Evolutionary conservation across 2,888 invertebrate genomes (phyloP), one percentile per base, ranked within the genome.

Genomic region (Brachylomia viminalis): DNA sequence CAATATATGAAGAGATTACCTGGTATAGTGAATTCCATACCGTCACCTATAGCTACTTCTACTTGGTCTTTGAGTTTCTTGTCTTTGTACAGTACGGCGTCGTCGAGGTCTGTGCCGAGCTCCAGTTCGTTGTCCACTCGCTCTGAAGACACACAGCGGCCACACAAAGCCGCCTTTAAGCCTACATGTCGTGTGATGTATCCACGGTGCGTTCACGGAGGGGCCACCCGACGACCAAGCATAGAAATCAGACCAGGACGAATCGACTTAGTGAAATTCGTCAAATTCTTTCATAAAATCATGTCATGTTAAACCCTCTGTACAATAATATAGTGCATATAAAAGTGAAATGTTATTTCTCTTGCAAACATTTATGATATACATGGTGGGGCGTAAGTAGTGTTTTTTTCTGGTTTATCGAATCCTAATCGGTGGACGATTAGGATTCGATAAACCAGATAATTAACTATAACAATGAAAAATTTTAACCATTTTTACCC

Each of bases 1-100:
- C 27, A 71, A 33, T 27, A 74, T 59, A 49, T 71, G 45, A 54
- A 42, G 8, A 56, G 30, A 62, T 89, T 97, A 97, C 98, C 98
- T 95, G 98, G 98, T 96, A 99, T 98, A 71, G 98, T 98, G 92
- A 99, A 98, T 95, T 99, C 99, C 98, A 99, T 98, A 87, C 98
- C 98, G 93, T 98, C 98, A 67, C 98, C 98, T 91, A 99, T 98
- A 82, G 98, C 98, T 85, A 99, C 98, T 97, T 99, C 99, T 87
- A 98, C 97, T 95, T 98, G 98, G 92, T 98, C 98, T 97, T 98
- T 98, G 91, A 98, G 98, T 95, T 98, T 99, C 95, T 98, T 98
- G 92, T 98, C 98, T 93, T 98, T 98, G 95, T 98, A 98, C 90
- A 98, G 97, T 88, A 98, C 98, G 74, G 98, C 98, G 94, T 99